Evolutionary conservation across 2,113 vertebrate genomes (phyloP).

Genomic region (mouse (Mus musculus)): DNA sequence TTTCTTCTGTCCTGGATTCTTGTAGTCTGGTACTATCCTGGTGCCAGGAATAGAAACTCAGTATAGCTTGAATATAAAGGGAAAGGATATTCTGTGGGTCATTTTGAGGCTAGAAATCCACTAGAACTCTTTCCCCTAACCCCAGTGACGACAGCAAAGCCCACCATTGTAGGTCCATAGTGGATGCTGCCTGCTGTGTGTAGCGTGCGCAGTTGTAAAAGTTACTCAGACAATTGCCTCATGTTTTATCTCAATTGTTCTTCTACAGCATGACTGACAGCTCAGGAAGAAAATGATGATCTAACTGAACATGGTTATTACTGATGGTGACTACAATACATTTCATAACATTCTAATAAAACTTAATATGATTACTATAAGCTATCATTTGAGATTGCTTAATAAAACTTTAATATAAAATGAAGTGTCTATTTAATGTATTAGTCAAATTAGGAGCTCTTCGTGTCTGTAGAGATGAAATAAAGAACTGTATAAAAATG

Average conservation of each 20-base stretch:
- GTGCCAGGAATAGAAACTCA: background rate
- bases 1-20: background rate
- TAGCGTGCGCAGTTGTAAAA: background rate
- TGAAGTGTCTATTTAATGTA: slow-evolving; percentile 64
- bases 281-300: slow-evolving; percentile 25
- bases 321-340: slow-evolving; percentile 18
- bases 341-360: slow-evolving; percentile 55
- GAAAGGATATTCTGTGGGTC: background rate
- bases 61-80: background rate
- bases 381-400: slow-evolving; percentile 53
- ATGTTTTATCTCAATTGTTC: slow-evolving; percentile 8
- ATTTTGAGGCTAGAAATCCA: slow-evolving; percentile 12
- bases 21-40: background rate
- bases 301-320: slow-evolving; percentile 27
- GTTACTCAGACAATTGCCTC: slow-evolving; percentile 34
- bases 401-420: slow-evolving; percentile 54
- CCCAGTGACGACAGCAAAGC: background rate
- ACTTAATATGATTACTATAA: slow-evolving; percentile 42
- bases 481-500: slow-evolving; percentile 16
- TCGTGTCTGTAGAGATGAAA: slow-evolving; percentile 52
- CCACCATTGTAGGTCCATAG: background rate
- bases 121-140: background rate
- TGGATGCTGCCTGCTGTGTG: background rate
- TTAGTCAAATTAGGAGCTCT: slow-evolving; percentile 61
- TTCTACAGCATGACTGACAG: slow-evolving; percentile 28